Conservation (phyloP, 2,888 invertebrate genomes). For the Phytoseiulus persimilis region DNA sequence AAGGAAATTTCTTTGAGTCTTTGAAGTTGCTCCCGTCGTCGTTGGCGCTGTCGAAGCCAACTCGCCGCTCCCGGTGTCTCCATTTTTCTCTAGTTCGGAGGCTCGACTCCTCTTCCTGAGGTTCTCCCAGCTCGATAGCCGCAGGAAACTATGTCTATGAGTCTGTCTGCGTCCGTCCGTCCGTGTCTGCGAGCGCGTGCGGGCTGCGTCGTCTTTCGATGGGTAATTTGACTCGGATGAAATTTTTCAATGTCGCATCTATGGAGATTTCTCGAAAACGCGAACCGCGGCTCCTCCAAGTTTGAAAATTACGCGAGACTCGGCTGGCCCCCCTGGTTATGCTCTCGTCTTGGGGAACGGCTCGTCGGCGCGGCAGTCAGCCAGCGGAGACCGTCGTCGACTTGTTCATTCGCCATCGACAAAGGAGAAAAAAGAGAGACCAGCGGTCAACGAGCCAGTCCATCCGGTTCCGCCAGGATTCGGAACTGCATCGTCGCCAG, state of each 20-base stretch:
- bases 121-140: neutral
- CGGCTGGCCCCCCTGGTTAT: neutral
- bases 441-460: constrained; percentile 5
- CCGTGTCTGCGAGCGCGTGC: neutral
- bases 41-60: neutral
- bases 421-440: neutral
- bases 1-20: neutral
- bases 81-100: neutral
- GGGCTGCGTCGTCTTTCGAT: neutral
- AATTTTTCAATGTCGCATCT: constrained; percentile 5
- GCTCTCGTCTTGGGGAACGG: neutral
- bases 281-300: neutral
- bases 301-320: neutral
- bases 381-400: neutral
- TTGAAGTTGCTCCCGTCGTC: neutral
- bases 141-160: neutral
- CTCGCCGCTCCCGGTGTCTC: neutral
- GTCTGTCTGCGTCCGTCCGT: neutral
- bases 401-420: constrained; percentile 5
- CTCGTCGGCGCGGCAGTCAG: neutral
- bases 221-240: constrained; percentile 5
- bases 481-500: neutral
- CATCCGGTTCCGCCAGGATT: neutral
- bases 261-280: neutral
- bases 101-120: neutral